Evolutionary conservation across 2,113 vertebrate species (phyloP).

Genomic region (Rousettus leschenaultii): DNA sequence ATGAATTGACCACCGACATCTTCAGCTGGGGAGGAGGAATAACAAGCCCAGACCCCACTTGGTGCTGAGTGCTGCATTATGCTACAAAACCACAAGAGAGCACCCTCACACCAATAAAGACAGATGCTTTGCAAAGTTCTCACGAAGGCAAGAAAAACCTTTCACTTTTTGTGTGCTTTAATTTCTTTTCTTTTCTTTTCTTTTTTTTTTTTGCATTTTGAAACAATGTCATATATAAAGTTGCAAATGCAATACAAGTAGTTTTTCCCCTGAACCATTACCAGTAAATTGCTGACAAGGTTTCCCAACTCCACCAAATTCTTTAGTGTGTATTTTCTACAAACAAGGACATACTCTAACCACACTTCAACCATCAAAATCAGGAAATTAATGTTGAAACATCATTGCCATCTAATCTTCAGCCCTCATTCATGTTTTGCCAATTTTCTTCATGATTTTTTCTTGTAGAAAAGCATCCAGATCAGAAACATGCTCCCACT

Average conservation of each 20-base stretch:
- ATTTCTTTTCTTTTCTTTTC: too few relatives aligned
- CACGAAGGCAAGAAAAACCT: background rate
- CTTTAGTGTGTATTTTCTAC: background rate
- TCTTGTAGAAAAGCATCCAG: background rate
- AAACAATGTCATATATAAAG: background rate
- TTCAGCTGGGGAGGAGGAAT: background rate
- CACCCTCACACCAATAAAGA: conserved; percentile 54
- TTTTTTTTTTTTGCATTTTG: background rate
- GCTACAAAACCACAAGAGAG: conserved; percentile 63
- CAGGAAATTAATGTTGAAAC: background rate
- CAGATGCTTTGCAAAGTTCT: rapidly evolving
- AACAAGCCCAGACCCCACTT: background rate
- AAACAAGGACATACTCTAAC: background rate
- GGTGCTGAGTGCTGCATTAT: background rate
- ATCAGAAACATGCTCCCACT: background rate
- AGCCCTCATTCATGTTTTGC: background rate
- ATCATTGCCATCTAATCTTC: background rate
- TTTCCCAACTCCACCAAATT: background rate
- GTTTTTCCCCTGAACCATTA: background rate
- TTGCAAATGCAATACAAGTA: background rate
- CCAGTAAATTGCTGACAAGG: background rate
- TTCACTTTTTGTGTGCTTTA: background rate
- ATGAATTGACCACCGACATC: background rate
- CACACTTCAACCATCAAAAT: background rate
- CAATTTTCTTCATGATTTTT: background rate